Conservation (phyloP, 2,113 vertebrate species). For the Microcebus murinus region DNA sequence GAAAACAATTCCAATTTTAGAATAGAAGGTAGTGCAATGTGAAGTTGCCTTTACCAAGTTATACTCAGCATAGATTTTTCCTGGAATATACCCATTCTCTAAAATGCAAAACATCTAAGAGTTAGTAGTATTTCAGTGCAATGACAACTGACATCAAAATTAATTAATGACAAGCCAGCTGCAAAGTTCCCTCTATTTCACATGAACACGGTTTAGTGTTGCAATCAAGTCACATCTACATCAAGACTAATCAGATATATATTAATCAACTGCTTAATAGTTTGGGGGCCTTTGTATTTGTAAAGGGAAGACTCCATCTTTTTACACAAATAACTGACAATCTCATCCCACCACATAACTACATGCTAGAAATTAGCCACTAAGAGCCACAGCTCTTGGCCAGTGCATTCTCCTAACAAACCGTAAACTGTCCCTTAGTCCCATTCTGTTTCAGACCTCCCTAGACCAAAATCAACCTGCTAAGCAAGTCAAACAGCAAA, state of each 20-base stretch:
- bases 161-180: constrained; percentile 47
- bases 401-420: background rate
- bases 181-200: constrained; percentile 35
- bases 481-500: constrained; percentile 35
- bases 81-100: background rate
- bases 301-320: background rate
- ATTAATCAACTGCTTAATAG: constrained; percentile 36
- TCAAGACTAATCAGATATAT: constrained; percentile 34
- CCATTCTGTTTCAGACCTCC: background rate
- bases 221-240: background rate
- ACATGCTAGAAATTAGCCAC: background rate
- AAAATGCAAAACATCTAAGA: background rate
- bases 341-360: background rate
- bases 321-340: background rate
- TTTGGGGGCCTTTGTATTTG: background rate
- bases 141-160: constrained; percentile 48
- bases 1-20: constrained; percentile 46
- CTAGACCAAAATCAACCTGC: background rate
- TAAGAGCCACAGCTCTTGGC: background rate
- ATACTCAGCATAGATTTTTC: constrained; percentile 31
- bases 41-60: constrained; percentile 37
- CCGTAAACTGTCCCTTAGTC: background rate
- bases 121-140: background rate
- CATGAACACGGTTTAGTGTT: background rate
- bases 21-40: background rate